Conservation (phyloP, 2,888 invertebrate genomes). For the Stictocephala bisonia region DNA sequence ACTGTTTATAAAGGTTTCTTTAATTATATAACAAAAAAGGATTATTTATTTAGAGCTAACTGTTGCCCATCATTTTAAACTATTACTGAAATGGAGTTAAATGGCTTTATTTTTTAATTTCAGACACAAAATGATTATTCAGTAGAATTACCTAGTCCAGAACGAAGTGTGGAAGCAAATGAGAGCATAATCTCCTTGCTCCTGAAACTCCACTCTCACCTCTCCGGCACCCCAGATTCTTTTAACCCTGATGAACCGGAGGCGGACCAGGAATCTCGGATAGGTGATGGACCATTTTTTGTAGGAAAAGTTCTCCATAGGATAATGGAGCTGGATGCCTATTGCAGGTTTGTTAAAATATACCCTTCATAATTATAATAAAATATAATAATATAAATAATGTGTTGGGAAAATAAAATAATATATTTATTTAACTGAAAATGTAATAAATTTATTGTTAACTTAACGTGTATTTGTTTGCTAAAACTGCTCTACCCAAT, state of each 20-base stretch:
- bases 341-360: conserved; percentile 66
- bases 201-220: conserved; percentile 89
- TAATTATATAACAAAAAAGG: no score
- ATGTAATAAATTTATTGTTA: no score
- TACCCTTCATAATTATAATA: not conserved
- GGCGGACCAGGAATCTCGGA: conserved; percentile 51
- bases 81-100: no score
- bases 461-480: no score
- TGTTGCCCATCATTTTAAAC: no score
- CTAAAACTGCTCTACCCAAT: no score
- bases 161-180: conserved; percentile 71
- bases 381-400: not conserved
- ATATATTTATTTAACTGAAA: no score
- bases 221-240: conserved; percentile 85
- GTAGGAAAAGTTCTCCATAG: conserved; percentile 83
- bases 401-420: not conserved
- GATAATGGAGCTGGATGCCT: conserved; percentile 76
- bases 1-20: no score
- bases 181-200: conserved; percentile 92
- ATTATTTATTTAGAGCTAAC: no score
- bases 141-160: conserved; percentile 37
- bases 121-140: conserved; percentile 2
- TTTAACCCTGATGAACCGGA: conserved; percentile 67
- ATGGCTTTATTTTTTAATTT: no score
- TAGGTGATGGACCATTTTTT: conserved; percentile 75